phyloP scores from a whole-genome alignment of 2,888 invertebrate species.

The Conops quadrifasciatus region DNA sequence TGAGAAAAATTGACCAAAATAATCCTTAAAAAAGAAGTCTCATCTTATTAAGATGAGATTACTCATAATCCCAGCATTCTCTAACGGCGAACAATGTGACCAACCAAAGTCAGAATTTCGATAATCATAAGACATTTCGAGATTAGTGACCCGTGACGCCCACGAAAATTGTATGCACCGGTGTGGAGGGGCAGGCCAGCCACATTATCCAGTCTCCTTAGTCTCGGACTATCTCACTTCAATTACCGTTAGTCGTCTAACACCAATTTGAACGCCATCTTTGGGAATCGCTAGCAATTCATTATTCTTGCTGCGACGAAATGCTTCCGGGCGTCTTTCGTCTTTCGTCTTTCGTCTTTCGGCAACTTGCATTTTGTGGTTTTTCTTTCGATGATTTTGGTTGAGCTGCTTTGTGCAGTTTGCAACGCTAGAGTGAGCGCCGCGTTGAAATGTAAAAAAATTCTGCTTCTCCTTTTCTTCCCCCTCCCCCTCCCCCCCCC shows the following conservation, averaged over 20 bases:
- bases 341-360: too few species aligned
- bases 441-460: background rate
- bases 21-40: too few species aligned
- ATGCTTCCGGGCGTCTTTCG: slow-evolving; percentile 16
- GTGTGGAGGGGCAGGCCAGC: too few species aligned
- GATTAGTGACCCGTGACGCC: too few species aligned
- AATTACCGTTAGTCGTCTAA: slow-evolving; percentile 6
- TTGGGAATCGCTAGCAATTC: slow-evolving; percentile 13
- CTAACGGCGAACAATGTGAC: too few species aligned
- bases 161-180: background rate
- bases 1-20: too few species aligned
- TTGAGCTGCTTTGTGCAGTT: too few species aligned
- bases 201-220: background rate
- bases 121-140: background rate
- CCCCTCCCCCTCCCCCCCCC: background rate
- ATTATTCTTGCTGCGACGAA: slow-evolving; percentile 21
- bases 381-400: background rate
- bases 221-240: background rate
- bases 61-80: too few species aligned
- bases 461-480: background rate
- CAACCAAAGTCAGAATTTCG: too few species aligned
- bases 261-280: slow-evolving; percentile 26
- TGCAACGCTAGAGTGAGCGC: too few species aligned
- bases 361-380: too few species aligned
- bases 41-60: too few species aligned